Evolutionary conservation across 2,888 invertebrate genomes (phyloP), one percentile per base, ranked within the genome.

Genomic region (Listrodromus nycthemerus): DNA sequence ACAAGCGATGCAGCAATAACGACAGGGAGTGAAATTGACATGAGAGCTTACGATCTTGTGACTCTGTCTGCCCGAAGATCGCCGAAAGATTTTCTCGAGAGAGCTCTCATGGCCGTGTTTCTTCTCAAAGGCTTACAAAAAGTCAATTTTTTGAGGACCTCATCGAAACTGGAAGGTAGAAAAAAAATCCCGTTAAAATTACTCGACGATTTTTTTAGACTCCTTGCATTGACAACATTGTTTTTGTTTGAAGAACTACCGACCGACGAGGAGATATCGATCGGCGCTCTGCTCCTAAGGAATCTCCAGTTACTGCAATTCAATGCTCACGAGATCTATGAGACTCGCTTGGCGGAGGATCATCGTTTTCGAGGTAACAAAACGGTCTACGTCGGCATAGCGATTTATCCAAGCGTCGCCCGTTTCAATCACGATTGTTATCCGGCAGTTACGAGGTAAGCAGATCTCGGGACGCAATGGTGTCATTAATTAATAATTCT

Each of bases 351-450:
- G 1, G 94, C 94, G 0, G 91, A 93, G 1, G 94, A 95, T 79
- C 94, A 95, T 88, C 89, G 91, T 85, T 94, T 94, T 89, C 94
- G 92, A 33, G 94, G 94, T 0, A 94, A 95, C 27, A 95, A 95
- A 89, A 93, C 94, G 0, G 90, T 94, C 1, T 95, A 96, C 89
- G 94, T 96, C 19, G 96, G 96, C 0, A 96, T 97, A 1, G 97
- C 96, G 0, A 94, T 97, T 45, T 98, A 97, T 90, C 96, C 96
- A 0, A 96, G 96, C 0, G 96, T 96, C 0, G 96, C 97, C 0
- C 95, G 97, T 63, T 97, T 97, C 92, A 98, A 98, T 93, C 98
- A 98, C 90, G 97, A 97, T 88, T 98, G 98, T 91, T 96, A 96
- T 92, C 97, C 97, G 0, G 95, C 96, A 8, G 96, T 97, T 0